Conservation (phyloP, 1,140 invertebrate genomes). For the Plodia interpunctella region DNA sequence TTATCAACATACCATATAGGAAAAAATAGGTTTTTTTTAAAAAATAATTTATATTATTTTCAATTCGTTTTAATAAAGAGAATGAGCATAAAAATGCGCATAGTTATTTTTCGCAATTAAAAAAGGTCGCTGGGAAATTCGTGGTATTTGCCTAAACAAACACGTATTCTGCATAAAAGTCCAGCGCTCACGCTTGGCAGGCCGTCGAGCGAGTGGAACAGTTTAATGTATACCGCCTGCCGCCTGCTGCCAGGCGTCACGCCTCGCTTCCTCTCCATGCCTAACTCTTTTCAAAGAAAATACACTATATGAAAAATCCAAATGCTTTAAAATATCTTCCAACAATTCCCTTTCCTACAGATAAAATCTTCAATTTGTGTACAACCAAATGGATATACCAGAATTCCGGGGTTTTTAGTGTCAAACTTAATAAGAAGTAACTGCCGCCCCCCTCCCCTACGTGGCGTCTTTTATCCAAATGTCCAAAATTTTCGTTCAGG, state of each 20-base stretch:
- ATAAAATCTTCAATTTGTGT: constrained; percentile 40
- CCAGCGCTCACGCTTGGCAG: constrained; percentile 1
- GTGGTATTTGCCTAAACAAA: not conserved
- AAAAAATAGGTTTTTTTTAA: no score
- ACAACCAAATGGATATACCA: constrained; percentile 27
- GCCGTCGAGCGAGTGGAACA: not conserved
- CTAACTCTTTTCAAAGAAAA: not conserved
- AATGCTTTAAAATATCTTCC: not conserved
- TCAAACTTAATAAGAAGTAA: constrained; percentile 40
- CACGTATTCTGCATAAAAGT: not conserved
- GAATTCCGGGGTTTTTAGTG: constrained; percentile 30
- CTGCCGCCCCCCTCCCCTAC: constrained; percentile 28
- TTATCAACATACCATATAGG: no score
- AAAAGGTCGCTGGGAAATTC: not conserved
- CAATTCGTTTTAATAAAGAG: no score
- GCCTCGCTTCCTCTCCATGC: not conserved
- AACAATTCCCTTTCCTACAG: constrained; percentile 21
- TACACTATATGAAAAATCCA: no score
- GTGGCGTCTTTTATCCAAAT: constrained; percentile 34
- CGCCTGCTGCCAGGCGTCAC: not conserved
- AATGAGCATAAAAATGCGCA: no score
- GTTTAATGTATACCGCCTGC: not conserved
- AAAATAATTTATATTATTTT: no score
- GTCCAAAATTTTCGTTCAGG: constrained; percentile 18
- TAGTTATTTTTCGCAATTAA: not conserved